phyloP scores from a whole-genome alignment of 2,797 vertebrate species.

The Poeciliopsis gracilis region DNA sequence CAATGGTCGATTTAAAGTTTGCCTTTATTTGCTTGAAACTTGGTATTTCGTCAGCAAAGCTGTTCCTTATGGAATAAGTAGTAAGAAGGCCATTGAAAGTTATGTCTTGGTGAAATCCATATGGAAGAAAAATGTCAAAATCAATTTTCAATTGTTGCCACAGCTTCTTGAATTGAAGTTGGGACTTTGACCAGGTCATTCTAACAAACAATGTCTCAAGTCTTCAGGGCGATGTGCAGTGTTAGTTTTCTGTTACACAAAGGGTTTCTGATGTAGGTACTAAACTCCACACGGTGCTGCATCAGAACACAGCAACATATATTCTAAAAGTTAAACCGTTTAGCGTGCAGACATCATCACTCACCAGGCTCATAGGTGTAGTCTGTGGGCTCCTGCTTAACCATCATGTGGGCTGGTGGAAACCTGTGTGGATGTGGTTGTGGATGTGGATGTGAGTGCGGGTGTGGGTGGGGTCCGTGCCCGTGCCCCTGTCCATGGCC shows the following conservation, averaged over 20 bases:
- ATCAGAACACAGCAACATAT: background rate
- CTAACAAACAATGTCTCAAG: background rate
- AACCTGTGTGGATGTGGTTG: conserved; percentile 78
- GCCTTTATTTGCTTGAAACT: background rate
- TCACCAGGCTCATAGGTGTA: conserved; percentile 91
- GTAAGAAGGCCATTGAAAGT: background rate
- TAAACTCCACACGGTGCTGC: background rate
- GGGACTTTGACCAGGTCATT: background rate
- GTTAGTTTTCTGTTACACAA: background rate
- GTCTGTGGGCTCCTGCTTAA: conserved; percentile 95
- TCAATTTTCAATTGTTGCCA: background rate
- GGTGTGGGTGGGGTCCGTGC: conserved; percentile 36
- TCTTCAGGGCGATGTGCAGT: background rate
- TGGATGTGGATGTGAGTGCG: conserved; percentile 59
- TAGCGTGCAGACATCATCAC: conserved; percentile 32
- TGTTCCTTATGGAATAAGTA: background rate
- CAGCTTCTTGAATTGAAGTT: background rate
- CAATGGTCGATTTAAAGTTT: background rate
- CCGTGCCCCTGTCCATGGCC: conserved; percentile 36
- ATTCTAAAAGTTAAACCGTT: background rate
- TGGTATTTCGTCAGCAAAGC: background rate
- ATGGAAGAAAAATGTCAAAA: background rate
- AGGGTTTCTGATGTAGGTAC: background rate
- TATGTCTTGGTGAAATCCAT: background rate
- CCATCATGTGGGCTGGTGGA: conserved; percentile 87